A percentile compares a stretch with the other conserved stretches of the same genome.
Evolutionary conservation across 2,797 vertebrate species (phyloP).

Genomic region (Antennarius maculatus): DNA sequence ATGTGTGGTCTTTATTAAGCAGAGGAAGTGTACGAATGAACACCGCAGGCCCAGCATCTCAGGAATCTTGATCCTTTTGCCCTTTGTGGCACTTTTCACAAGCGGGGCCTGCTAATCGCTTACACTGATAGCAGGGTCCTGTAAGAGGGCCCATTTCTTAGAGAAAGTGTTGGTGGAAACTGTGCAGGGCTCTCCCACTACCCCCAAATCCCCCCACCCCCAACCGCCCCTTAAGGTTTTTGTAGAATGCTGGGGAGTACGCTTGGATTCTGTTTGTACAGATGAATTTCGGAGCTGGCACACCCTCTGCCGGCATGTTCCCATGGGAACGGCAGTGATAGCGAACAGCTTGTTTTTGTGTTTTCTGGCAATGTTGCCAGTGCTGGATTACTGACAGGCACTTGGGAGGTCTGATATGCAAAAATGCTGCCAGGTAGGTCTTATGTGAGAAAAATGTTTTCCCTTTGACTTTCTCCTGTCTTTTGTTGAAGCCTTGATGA

Average conservation of each 20-base stretch:
- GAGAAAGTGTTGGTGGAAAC: constrained; percentile 19
- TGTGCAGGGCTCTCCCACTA: background rate
- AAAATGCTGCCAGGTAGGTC: constrained; percentile 66
- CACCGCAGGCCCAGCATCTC: constrained; percentile 67
- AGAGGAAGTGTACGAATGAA: constrained; percentile 75
- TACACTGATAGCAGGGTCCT: constrained; percentile 54
- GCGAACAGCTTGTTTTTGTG: constrained; percentile 78
- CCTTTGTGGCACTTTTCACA: constrained; percentile 67
- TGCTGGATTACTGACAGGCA: constrained; percentile 70
- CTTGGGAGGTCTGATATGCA: constrained; percentile 73
- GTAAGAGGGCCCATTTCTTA: constrained; percentile 41
- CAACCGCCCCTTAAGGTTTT: constrained; percentile 18
- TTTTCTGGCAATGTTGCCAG: constrained; percentile 70
- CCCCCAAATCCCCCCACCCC: too few species aligned
- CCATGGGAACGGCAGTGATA: constrained; percentile 77
- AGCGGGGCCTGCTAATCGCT: constrained; percentile 65
- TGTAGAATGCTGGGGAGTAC: constrained; percentile 36
- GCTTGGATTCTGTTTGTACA: constrained; percentile 62
- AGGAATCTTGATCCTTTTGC: constrained; percentile 70
- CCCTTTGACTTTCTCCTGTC: constrained; percentile 46
- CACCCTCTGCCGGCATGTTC: constrained; percentile 72
- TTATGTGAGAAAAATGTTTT: constrained; percentile 49
- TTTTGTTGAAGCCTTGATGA: constrained; percentile 45
- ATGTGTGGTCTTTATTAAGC: constrained; percentile 75
- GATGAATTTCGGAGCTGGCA: constrained; percentile 70